A percentile compares a stretch with the other conserved stretches of the same genome.
These are phyloP conservation scores for Vombatus ursinus DNA, from an alignment of 2,113 vertebrate species.

Conservation along the genomic window DNA sequence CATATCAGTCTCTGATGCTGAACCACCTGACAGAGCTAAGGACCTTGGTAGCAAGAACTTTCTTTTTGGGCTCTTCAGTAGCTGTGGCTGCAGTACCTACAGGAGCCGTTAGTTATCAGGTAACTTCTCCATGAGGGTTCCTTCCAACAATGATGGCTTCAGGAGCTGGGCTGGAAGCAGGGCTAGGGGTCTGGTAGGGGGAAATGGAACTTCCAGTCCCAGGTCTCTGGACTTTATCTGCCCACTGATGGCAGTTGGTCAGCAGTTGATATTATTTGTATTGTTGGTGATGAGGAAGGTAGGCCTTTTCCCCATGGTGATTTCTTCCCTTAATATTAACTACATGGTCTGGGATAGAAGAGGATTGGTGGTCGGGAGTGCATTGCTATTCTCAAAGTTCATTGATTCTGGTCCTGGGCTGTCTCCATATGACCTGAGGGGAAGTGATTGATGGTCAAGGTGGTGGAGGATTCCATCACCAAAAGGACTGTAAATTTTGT, in stretches of 20 bases:
- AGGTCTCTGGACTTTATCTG: not conserved
- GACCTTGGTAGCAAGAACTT: not conserved
- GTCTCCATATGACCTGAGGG: not conserved
- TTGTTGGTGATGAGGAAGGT: not conserved
- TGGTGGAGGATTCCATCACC: not conserved
- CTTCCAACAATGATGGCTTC: not conserved
- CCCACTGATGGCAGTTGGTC: not conserved
- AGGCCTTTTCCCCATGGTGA: not conserved
- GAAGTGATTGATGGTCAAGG: not conserved
- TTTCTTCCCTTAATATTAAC: not conserved
- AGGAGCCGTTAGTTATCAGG: too few species aligned
- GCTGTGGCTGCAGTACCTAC: not conserved
- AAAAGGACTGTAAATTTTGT: constrained; percentile 36
- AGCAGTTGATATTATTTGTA: not conserved
- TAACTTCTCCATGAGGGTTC: not conserved
- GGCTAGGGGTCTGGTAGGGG: too few species aligned
- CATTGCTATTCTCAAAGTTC: not conserved
- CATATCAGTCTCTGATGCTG: not conserved
- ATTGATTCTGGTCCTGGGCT: not conserved
- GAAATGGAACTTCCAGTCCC: not conserved
- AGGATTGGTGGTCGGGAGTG: not conserved
- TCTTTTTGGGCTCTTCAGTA: not conserved
- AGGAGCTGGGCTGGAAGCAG: not conserved
- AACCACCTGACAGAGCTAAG: not conserved
- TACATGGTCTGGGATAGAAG: not conserved